A percentile compares a stretch with the other conserved stretches of the same genome.
Evolutionary conservation across 2,888 invertebrate genomes (phyloP).

Genomic region (Neoaliturus tenellus): DNA sequence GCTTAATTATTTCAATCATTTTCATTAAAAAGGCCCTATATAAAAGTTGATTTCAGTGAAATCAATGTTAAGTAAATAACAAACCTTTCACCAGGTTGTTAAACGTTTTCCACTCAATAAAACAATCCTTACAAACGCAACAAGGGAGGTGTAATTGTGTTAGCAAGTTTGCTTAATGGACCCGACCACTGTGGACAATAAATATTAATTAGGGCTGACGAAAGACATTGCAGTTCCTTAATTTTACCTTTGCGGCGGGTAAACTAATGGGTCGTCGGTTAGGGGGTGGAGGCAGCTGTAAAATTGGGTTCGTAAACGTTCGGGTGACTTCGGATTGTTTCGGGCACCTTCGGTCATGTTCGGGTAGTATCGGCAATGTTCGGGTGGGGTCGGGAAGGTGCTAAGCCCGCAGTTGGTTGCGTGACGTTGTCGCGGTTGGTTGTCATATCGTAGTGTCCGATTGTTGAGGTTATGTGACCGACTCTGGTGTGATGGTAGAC

Average conservation of each 20-base stretch:
- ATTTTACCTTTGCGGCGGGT: slow-evolving; percentile 4
- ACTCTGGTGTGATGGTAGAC: slow-evolving; percentile 32
- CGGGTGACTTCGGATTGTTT: background rate
- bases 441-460: background rate
- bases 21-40: too few relatives aligned
- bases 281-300: background rate
- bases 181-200: background rate
- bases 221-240: slow-evolving; percentile 26
- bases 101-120: background rate
- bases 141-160: background rate
- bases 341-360: background rate
- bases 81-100: background rate
- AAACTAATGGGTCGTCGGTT: background rate
- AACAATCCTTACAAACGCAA: background rate
- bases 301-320: background rate
- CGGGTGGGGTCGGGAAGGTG: background rate
- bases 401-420: background rate
- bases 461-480: background rate
- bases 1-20: too few relatives aligned
- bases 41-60: too few relatives aligned
- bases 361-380: background rate
- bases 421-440: background rate
- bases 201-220: slow-evolving; percentile 23
- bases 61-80: too few relatives aligned
- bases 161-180: slow-evolving; percentile 27